Base-by-base conservation (phyloP, 2,113 vertebrate species). In the Rostratula benghalensis region DNA sequence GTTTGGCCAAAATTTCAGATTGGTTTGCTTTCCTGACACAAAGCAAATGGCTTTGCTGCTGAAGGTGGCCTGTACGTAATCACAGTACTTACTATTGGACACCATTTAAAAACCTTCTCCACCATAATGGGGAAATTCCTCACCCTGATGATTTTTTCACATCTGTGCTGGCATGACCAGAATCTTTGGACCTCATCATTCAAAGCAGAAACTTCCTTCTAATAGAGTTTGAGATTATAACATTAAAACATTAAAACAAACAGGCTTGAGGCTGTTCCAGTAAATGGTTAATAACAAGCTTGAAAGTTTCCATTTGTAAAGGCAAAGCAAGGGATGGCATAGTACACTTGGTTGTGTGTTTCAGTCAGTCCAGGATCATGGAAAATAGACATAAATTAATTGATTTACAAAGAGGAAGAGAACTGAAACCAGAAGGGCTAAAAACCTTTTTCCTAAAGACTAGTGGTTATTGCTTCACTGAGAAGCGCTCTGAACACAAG, bases 401-500 rank as follows among this genome's bases (percentile, higher is more conserved):
- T 94, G 65, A 97, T 97, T 96, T 94, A 95, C 61, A 92, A 92
- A 91, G 70, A 94, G 39, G 46, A 65, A 79, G 30, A 91, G 85
- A 91, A 61, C 90, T 82, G 78, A 84, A 93, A 94, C 63, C 94
- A 97, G 95, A 96, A 92, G 83, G 61, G 28, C 48, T 96, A 50
- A 75, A 89, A 95, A 84, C 45, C 45, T 93, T 94, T 35, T 95
- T 92, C 90, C 18, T 69, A 51, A 80, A 80, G 4, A 63, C 77
- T 76, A 96, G 68, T 95, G 41, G 71, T 87, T 93, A 83, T 87
- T 56, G 93, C 45, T 96, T 92, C 90, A 92, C 77, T 41, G 45
- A 95, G 87, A 87, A 92, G 91, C 35, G 89, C 83, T 33, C 64
- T 89, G 91, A 92, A 89, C 23, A 78, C 86, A 81, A 63, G 68